phyloP scores from a whole-genome alignment of 35 echinoderm and acorn worm genomes.

The Ptychodera flava region DNA sequence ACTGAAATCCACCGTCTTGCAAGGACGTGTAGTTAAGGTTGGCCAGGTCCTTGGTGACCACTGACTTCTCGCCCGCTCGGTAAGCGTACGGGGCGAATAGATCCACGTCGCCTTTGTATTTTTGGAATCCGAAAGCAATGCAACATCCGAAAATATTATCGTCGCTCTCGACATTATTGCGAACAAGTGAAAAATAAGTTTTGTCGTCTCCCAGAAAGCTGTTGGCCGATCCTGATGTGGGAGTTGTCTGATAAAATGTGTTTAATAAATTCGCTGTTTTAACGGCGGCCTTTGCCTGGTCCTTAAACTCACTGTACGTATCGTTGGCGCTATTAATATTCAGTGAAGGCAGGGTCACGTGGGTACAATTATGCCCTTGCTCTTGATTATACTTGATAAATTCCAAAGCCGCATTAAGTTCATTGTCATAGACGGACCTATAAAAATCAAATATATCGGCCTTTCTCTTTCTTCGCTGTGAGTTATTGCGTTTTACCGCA shows the following conservation, averaged over 20 bases:
- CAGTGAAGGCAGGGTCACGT: not conserved
- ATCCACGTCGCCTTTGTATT: not conserved
- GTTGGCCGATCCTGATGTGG: not conserved
- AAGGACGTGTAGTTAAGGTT: not conserved
- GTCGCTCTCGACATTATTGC: not conserved
- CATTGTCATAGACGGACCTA: too few species aligned
- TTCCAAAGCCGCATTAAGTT: not conserved
- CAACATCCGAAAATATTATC: not conserved
- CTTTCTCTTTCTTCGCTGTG: not conserved
- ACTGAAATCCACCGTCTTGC: not conserved
- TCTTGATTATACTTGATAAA: not conserved
- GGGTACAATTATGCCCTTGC: not conserved
- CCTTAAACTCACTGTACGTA: not conserved
- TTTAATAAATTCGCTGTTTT: not conserved
- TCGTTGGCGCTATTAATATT: not conserved
- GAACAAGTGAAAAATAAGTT: not conserved
- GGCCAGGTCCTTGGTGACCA: not conserved
- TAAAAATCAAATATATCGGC: not conserved
- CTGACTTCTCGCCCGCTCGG: not conserved
- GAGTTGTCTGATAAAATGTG: not conserved
- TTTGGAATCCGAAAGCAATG: not conserved
- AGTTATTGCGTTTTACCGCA: not conserved
- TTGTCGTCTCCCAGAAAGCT: not conserved
- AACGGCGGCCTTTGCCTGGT: not conserved
- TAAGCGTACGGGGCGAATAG: not conserved